Evolutionary conservation across 2,888 invertebrate species (phyloP), one percentile per base, ranked within the genome.

Genomic region (Ennomos erosarius): DNA sequence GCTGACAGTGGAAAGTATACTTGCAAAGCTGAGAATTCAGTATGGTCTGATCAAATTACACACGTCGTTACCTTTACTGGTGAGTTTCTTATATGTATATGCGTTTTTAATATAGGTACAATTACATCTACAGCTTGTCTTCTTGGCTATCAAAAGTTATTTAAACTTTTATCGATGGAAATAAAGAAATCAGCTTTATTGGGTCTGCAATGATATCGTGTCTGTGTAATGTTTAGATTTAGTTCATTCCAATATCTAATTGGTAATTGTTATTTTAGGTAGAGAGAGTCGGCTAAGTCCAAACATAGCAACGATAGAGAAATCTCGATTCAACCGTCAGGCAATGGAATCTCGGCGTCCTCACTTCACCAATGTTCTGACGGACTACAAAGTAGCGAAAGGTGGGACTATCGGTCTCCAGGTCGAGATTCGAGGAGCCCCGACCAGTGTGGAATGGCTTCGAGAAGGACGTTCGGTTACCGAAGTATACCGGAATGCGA

Each of bases 401-500:
- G 97, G 97, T 0, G 97, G 97, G 38, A 96, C 96, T 0, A 95
- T 97, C 62, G 97, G 97, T 3, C 93, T 97, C 13, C 96, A 97
- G 81, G 96, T 97, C 0, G 96, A 97, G 82, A 95, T 96, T 37
- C 94, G 94, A 79, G 96, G 96, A 74, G 90, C 90, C 13, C 94
- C 95, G 10, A 95, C 96, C 9, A 95, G 95, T 69, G 95, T 97
- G 0, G 95, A 95, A 67, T 97, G 97, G 97, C 92, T 95, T 50
- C 93, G 95, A 65, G 94, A 95, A 75, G 94, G 94, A 8, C 87
- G 93, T 47, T 92, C 93, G 0, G 93, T 94, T 5, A 92, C 88
- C 0, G 92, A 93, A 47, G 82, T 91, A 0, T 94, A 95, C 48
- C 88, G 94, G 38, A 95, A 95, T 76, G 94, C 96, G 46, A 93